These are phyloP conservation scores for Heteromurus nitidus DNA, from an alignment of 2,888 invertebrate species.

Conservation along the genomic window DNA sequence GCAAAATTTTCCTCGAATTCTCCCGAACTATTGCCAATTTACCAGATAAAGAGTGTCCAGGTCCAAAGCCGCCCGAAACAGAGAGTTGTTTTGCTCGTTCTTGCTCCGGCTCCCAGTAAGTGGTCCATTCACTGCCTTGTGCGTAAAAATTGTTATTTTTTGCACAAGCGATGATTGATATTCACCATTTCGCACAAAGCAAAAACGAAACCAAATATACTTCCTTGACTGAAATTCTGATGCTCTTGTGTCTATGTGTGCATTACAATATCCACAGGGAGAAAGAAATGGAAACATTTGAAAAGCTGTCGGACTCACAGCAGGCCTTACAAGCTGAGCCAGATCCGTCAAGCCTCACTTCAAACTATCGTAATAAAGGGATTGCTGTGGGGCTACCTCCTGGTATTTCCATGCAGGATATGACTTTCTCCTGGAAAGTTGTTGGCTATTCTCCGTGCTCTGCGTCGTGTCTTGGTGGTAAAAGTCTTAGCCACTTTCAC, in stretches of 20 bases:
- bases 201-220: constrained; percentile 7
- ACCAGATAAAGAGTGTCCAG: constrained; percentile 91
- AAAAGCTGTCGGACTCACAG: constrained; percentile 70
- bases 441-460: constrained; percentile 93
- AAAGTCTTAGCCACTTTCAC: constrained; percentile 73
- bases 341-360: constrained; percentile 65
- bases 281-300: constrained; percentile 55
- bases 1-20: constrained; percentile 95
- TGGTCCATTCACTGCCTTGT: too few species aligned
- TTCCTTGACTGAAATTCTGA: constrained; percentile 25
- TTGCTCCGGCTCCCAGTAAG: constrained; percentile 77
- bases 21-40: constrained; percentile 90
- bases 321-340: constrained; percentile 70
- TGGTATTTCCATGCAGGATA: constrained; percentile 72
- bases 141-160: too few species aligned
- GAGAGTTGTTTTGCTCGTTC: constrained; percentile 88
- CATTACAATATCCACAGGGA: constrained; percentile 49
- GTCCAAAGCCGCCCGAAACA: constrained; percentile 87
- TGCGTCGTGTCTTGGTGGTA: constrained; percentile 92
- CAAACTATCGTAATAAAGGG: constrained; percentile 66
- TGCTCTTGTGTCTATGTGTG: constrained; percentile 15
- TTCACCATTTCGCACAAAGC: constrained; percentile 50
- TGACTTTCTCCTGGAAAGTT: constrained; percentile 72
- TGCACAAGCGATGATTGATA: not conserved
- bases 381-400: constrained; percentile 71